phyloP scores from a whole-genome alignment of 1,140 invertebrate genomes.

The Drosophila guanche region DNA sequence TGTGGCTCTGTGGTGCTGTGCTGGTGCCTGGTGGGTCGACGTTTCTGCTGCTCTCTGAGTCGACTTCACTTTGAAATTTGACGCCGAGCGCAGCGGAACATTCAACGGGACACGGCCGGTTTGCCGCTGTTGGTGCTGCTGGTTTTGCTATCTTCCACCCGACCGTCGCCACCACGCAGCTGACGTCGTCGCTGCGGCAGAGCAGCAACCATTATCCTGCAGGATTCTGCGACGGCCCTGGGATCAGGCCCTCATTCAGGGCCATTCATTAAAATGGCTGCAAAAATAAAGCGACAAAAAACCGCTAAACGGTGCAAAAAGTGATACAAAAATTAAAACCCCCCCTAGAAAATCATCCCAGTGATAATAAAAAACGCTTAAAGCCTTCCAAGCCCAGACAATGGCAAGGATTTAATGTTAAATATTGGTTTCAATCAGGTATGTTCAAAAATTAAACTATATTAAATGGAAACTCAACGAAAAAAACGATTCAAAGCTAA shows the following conservation, averaged over 20 bases:
- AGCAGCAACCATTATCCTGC: slow-evolving; percentile 53
- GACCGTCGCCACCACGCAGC: not conserved
- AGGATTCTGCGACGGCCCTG: slow-evolving; percentile 28
- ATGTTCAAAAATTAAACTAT: slow-evolving; percentile 5
- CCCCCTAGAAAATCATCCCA: not conserved
- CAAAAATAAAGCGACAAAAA: slow-evolving; percentile 9
- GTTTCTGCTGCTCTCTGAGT: slow-evolving; percentile 28
- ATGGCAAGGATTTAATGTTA: no score
- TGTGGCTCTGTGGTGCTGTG: slow-evolving; percentile 45
- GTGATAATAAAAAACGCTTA: slow-evolving; percentile 2
- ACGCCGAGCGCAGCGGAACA: slow-evolving; percentile 75
- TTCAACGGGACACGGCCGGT: slow-evolving; percentile 52
- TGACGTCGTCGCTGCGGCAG: slow-evolving; percentile 32
- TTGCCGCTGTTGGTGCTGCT: slow-evolving; percentile 15
- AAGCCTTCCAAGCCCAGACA: not conserved
- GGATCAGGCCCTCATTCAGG: slow-evolving; percentile 19
- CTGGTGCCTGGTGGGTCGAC: no score
- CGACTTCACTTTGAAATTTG: slow-evolving; percentile 77
- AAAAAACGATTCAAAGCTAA: slow-evolving; percentile 12
- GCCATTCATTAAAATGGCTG: slow-evolving; percentile 21
- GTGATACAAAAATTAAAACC: slow-evolving; percentile 2
- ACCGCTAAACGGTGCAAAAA: slow-evolving; percentile 19
- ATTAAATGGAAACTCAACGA: slow-evolving; percentile 4
- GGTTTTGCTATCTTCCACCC: slow-evolving; percentile 3
- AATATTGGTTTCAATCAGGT: slow-evolving; percentile 16